These are phyloP conservation scores for Platycercus adscitus DNA, from an alignment of 2,113 vertebrate genomes.

Conservation along the genomic window DNA sequence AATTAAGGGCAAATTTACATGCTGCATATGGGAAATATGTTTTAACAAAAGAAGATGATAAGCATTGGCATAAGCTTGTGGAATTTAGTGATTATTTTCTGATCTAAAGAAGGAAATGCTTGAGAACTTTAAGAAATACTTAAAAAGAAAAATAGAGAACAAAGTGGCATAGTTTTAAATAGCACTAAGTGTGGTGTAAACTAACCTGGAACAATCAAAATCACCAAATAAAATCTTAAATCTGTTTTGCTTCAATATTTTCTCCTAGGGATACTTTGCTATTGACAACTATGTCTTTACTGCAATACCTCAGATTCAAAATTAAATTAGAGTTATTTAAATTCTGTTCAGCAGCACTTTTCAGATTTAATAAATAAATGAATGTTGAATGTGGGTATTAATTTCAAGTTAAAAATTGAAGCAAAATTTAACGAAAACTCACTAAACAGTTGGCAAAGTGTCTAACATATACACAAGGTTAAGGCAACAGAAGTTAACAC, in stretches of 20 bases:
- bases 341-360: background rate
- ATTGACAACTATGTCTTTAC: background rate
- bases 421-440: background rate
- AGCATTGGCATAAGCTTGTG: background rate
- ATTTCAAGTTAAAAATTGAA: background rate
- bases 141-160: background rate
- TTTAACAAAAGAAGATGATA: background rate
- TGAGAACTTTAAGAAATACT: background rate
- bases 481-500: background rate
- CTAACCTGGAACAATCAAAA: background rate
- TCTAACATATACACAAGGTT: background rate
- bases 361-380: background rate
- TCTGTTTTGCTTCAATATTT: background rate
- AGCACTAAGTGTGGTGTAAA: background rate
- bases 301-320: background rate
- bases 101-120: background rate
- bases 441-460: background rate
- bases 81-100: background rate
- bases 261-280: background rate
- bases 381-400: background rate
- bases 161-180: background rate
- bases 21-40: background rate
- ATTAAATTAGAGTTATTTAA: background rate
- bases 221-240: background rate
- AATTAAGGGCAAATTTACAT: background rate